Evolutionary conservation across 2,888 invertebrate genomes (phyloP).

Genomic region (Campoplex nolae): DNA sequence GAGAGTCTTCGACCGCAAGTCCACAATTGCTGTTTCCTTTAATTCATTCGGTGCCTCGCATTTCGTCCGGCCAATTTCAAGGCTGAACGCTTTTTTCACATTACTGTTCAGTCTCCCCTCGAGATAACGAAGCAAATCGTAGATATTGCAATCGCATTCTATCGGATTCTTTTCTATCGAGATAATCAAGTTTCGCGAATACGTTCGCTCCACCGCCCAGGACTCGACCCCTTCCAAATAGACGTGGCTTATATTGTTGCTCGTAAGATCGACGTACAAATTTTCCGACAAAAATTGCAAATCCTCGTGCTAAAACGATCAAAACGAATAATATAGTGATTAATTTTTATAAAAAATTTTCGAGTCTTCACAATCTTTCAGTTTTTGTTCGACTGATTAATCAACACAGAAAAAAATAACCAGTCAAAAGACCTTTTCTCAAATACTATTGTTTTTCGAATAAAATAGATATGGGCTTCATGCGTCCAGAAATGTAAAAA

Average conservation of each 20-base stretch:
- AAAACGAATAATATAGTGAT: neutral
- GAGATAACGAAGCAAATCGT: constrained; percentile 86
- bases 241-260: constrained; percentile 86
- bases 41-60: constrained; percentile 84
- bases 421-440: neutral
- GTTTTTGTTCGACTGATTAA: neutral
- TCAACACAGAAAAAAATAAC: neutral
- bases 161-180: constrained; percentile 87
- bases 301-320: constrained; percentile 71
- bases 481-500: too few species aligned
- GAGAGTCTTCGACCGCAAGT: constrained; percentile 84
- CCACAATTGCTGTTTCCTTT: constrained; percentile 75
- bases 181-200: constrained; percentile 80
- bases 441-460: too few species aligned
- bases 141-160: constrained; percentile 87
- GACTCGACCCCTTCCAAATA: constrained; percentile 80
- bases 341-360: neutral
- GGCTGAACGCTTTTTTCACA: constrained; percentile 81
- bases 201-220: constrained; percentile 73
- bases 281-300: constrained; percentile 78
- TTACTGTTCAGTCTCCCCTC: constrained; percentile 83
- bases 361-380: too few species aligned
- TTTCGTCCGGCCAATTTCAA: constrained; percentile 83
- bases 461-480: too few species aligned
- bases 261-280: constrained; percentile 85